phyloP scores from a whole-genome alignment of 1,140 invertebrate genomes.

The Ruditapes philippinarum region DNA sequence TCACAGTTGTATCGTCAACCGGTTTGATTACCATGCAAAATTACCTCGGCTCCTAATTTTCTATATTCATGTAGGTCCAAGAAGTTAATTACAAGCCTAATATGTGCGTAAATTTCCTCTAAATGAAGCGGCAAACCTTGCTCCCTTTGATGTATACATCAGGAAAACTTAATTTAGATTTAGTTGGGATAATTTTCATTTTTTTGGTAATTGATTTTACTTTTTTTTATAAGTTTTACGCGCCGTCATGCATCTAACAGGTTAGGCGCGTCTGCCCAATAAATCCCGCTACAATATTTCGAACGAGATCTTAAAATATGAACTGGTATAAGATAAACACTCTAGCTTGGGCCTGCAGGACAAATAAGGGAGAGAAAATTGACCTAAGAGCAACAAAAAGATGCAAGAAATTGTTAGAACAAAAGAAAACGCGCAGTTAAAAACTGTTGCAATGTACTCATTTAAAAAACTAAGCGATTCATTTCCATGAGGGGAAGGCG shows the following conservation, averaged over 20 bases:
- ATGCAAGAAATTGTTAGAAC: too few relatives aligned
- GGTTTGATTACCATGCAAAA: neutral
- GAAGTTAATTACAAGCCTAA: neutral
- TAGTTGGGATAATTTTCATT: conserved; percentile 27
- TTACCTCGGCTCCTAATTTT: conserved; percentile 1
- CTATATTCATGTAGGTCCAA: neutral
- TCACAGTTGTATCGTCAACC: too few relatives aligned
- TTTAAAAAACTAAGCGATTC: too few relatives aligned
- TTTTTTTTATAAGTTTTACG: conserved; percentile 21
- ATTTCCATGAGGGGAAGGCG: too few relatives aligned
- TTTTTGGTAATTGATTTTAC: conserved; percentile 43
- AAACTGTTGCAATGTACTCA: too few relatives aligned
- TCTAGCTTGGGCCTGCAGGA: too few relatives aligned
- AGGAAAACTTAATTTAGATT: conserved; percentile 44
- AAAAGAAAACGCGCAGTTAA: too few relatives aligned
- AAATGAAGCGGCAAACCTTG: conserved; percentile 12
- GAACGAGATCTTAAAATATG: too few relatives aligned
- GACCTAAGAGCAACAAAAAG: too few relatives aligned
- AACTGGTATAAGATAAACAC: too few relatives aligned
- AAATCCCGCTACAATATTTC: conserved; percentile 33
- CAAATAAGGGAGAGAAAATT: too few relatives aligned
- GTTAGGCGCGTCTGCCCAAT: neutral
- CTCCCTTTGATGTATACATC: conserved; percentile 42
- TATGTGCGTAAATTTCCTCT: conserved; percentile 8
- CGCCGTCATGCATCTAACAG: conserved; percentile 26